A percentile compares a stretch with the other conserved stretches of the same genome.
These are phyloP conservation scores for Caenorhabditis inopinata DNA, from an alignment of 1,140 invertebrate genomes.

Conservation along the genomic window DNA sequence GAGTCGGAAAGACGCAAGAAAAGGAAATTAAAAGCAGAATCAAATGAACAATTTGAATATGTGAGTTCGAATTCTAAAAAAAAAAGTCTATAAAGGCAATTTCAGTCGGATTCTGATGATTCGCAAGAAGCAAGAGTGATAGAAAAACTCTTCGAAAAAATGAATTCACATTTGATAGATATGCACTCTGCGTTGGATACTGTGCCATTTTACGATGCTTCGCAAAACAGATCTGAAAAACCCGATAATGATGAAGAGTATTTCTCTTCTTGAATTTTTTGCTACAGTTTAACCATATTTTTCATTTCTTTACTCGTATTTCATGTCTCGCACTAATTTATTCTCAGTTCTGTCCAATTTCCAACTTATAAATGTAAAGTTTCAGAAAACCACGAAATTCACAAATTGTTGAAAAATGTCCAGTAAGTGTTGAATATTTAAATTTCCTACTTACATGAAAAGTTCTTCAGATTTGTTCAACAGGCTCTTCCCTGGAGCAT, in stretches of 20 bases:
- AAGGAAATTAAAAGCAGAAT: background rate
- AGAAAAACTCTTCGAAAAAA: background rate
- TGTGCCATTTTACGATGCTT: slow-evolving; percentile 25
- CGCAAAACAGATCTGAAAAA: background rate
- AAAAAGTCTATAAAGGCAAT: background rate
- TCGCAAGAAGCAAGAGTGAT: background rate
- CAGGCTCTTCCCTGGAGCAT: background rate
- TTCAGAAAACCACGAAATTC: background rate
- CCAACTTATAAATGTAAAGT: slow-evolving; percentile 10
- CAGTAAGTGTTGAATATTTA: background rate
- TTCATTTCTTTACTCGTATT: too few relatives aligned
- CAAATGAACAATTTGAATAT: background rate
- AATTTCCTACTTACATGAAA: background rate
- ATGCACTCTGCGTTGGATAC: slow-evolving; percentile 7
- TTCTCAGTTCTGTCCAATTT: too few relatives aligned
- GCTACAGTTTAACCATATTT: too few relatives aligned
- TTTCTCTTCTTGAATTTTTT: background rate
- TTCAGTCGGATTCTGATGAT: background rate
- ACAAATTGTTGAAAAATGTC: background rate
- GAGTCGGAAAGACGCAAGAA: background rate
- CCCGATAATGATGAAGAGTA: slow-evolving; percentile 8
- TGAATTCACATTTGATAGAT: background rate
- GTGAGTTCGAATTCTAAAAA: background rate
- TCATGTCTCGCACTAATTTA: too few relatives aligned
- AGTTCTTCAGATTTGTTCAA: background rate